These are phyloP conservation scores for Parasteatoda lunata DNA, from an alignment of 2,888 invertebrate genomes.

Conservation along the genomic window DNA sequence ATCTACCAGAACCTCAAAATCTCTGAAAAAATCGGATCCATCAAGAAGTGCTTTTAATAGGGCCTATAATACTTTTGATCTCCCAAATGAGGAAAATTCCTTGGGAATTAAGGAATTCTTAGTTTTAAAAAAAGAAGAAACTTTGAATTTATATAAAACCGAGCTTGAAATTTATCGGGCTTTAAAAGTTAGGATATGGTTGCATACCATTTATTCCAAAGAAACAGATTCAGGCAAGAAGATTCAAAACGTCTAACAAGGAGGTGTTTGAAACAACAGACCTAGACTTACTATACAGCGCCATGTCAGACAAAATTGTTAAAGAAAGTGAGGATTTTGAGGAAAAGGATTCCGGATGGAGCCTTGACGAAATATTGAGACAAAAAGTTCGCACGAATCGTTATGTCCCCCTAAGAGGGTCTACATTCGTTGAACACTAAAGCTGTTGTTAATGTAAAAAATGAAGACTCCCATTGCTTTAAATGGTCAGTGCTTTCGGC, in stretches of 20 bases:
- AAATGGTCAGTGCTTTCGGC: not conserved
- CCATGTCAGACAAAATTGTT: not conserved
- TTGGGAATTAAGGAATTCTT: too few relatives aligned
- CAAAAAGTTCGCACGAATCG: not conserved
- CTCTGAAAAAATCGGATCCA: too few relatives aligned
- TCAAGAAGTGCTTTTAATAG: too few relatives aligned
- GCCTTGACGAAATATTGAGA: not conserved
- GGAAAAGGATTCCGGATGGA: slow-evolving; percentile 18
- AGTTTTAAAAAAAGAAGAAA: too few relatives aligned
- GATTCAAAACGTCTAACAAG: not conserved
- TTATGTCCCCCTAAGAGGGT: slow-evolving; percentile 13
- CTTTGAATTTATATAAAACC: too few relatives aligned
- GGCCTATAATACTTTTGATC: too few relatives aligned
- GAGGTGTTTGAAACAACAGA: not conserved
- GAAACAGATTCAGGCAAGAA: not conserved
- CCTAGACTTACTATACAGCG: not conserved
- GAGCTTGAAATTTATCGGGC: too few relatives aligned
- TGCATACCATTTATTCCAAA: too few relatives aligned
- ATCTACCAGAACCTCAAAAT: too few relatives aligned
- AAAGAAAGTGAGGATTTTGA: slow-evolving; percentile 1
- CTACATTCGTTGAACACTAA: not conserved
- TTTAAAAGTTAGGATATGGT: too few relatives aligned
- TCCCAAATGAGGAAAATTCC: too few relatives aligned
- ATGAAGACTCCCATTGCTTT: slow-evolving; percentile 7
- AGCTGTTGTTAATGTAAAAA: not conserved